Base-by-base conservation (phyloP, 2,888 invertebrate species). In the Ophion ellenae region DNA sequence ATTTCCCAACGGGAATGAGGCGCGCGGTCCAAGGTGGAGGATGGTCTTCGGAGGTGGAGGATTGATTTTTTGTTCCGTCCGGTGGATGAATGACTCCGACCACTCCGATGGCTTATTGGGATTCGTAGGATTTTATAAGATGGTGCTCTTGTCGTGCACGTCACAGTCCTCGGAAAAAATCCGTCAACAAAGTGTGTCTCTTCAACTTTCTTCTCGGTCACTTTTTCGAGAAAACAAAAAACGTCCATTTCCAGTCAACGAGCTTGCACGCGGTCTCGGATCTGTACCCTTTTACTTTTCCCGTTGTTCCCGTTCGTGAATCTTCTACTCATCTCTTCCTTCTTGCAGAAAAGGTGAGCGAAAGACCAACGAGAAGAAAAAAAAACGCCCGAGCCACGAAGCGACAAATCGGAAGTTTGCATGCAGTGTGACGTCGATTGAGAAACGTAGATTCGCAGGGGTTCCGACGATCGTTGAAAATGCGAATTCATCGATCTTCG, bases 311-410 rank as follows among this genome's bases (percentile, higher is more conserved):
- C 47, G 14, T 7, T 10, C 7, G 32, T 36, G 4, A 64, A 64
- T 10, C 11, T 5, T 53, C 24, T 57, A 4, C 17, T n/a, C 24
- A 14, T 66, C 28, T 67, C 53, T 61, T 74, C 59, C 32, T 59
- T 20, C 45, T 45, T 69, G 45, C 36, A 45, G 24, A 24, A 47
- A 57, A n/a, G 10, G 47, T 28, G 17, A 57, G 28, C 14, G 14
- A 59, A 28, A 67, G 24, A 66, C 11, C 4, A 45, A 73, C 7
- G 36, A 70, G 59, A 20, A 70, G n/a, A 53, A 59, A 66, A 70
- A 66, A 84, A 59, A 83, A 83, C 82, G 76, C 85, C 80, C 80
- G 80, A 83, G 85, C 82, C 79, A 85, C 85, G 82, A 85, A 85
- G 85, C 76, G 61, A 80, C 53, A 77, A 71, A 63, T 85, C 71